Evolutionary conservation across 2,888 invertebrate genomes (phyloP).

Genomic region (Pemphredon lugubris): DNA sequence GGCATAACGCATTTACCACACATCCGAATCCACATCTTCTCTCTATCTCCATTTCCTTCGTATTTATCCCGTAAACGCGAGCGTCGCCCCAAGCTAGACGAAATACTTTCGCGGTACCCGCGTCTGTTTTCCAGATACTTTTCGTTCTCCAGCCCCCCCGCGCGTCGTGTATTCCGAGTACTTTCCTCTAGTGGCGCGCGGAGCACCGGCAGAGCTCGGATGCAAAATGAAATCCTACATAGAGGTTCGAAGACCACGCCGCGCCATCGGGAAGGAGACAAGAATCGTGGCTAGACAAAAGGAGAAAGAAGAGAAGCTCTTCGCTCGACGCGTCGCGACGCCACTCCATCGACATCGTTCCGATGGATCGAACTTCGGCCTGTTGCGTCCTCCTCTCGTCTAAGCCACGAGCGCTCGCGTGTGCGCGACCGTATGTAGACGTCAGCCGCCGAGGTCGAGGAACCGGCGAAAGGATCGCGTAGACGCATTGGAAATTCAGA

Average conservation of each 20-base stretch:
- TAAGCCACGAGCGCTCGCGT: neutral
- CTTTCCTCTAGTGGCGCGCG: conserved; percentile 36
- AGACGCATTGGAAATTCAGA: conserved; percentile 66
- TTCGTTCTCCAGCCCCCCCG: conserved; percentile 9
- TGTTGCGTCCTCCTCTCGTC: conserved; percentile 30
- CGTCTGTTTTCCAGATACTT: conserved; percentile 29
- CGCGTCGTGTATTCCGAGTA: conserved; percentile 10
- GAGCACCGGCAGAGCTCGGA: conserved; percentile 14
- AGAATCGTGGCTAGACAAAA: conserved; percentile 18
- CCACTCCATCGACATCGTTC: conserved; percentile 25
- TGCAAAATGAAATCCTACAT: conserved; percentile 35
- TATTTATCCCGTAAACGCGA: conserved; percentile 10
- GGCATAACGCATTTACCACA: too few relatives aligned
- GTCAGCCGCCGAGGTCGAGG: conserved; percentile 6
- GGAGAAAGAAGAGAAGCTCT: neutral
- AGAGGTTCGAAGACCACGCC: conserved; percentile 11
- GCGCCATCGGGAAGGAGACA: conserved; percentile 23
- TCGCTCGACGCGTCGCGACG: conserved; percentile 3
- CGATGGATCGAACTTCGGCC: conserved; percentile 42
- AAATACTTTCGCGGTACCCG: conserved; percentile 32
- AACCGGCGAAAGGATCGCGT: conserved; percentile 14
- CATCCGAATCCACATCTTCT: too few relatives aligned
- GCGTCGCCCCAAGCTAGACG: conserved; percentile 20
- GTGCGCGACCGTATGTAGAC: conserved; percentile 36
- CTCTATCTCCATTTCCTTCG: neutral